Base-by-base conservation (phyloP, 2,113 vertebrate species). In the Aptenodytes patagonicus region DNA sequence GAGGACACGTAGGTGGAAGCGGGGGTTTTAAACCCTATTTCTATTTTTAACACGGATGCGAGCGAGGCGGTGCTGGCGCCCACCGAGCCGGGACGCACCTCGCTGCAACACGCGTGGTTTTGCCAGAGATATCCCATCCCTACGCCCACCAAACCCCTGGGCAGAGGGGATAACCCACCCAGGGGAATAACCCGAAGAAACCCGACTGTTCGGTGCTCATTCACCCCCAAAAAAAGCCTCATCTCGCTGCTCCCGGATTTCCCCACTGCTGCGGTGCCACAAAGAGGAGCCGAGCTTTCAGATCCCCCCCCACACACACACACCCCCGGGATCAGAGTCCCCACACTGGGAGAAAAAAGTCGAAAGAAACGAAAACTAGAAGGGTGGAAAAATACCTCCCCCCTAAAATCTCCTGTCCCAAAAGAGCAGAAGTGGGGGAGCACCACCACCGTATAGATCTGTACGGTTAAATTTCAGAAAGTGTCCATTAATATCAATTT, bases 401-500 rank as follows among this genome's bases (percentile, higher is more conserved):
- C 52, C 15, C 16, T 4, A 20, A 84, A 85, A 73, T 6, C n/a
- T 24, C 18, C 42, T 21, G 57, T 58, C 75, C 87, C 70, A 13
- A 29, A 92, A 82, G 51, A 88, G 40, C 70, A 42, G 70, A 47
- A 79, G 17, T 17, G 85, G 62, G 85, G 62, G 90, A 96, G 79
- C 90, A 71, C 72, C 85, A 54, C 83, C 55, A 42, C 40, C 64
- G 2, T 46, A 36, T 10, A 85, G 42, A 90, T 75, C 85, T 61
- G n/a, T 26, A 68, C 5, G 19, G 76, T 28, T 65, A 57, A 60
- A 97, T 98, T 97, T 97, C 97, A 97, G 98, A 97, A 98, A 97
- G 72, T 94, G 93, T 95, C 98, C 98, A 98, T 98, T 98, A 98
- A 98, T 98, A 98, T 98, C 98, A 98, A 98, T 98, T 98, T 98